Evolutionary conservation across 2,113 vertebrate species (phyloP).

Genomic region (Verasper variegatus): DNA sequence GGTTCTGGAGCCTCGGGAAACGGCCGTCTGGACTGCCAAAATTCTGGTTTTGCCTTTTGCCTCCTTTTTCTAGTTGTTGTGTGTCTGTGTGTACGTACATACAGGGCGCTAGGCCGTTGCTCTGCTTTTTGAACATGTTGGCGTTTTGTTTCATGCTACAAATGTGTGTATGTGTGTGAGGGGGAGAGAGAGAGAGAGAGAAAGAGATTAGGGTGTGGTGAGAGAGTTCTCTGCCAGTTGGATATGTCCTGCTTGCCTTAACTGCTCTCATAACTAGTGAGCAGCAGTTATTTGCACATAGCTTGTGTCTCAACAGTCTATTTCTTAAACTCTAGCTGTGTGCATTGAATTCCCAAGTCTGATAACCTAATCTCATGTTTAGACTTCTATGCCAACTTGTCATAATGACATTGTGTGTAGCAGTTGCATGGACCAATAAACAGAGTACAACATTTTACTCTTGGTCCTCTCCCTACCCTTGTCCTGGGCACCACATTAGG

Average conservation of each 20-base stretch:
- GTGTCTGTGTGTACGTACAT: constrained; percentile 46
- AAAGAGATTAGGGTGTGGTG: constrained; percentile 77
- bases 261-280: constrained; percentile 55
- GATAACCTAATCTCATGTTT: constrained; percentile 4
- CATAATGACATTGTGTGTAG: constrained; percentile 10
- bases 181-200: constrained; percentile 17
- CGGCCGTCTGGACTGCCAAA: constrained; percentile 64
- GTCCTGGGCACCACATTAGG: not conserved
- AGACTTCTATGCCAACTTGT: constrained; percentile 19
- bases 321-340: constrained; percentile 29
- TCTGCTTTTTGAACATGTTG: constrained; percentile 63
- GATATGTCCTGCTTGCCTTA: constrained; percentile 66
- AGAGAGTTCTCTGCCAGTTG: constrained; percentile 70
- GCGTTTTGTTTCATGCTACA: constrained; percentile 60
- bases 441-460: constrained; percentile 4
- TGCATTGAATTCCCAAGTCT: constrained; percentile 13
- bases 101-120: constrained; percentile 46
- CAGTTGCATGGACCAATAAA: not conserved
- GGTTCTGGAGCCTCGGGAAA: constrained; percentile 77
- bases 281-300: constrained; percentile 48
- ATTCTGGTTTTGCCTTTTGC: constrained; percentile 54
- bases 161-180: constrained; percentile 21
- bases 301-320: constrained; percentile 34
- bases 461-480: not conserved
- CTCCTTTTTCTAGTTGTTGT: constrained; percentile 39